phyloP scores from a whole-genome alignment of 2,113 vertebrate genomes.

The Nothoprocta pentlandii region DNA sequence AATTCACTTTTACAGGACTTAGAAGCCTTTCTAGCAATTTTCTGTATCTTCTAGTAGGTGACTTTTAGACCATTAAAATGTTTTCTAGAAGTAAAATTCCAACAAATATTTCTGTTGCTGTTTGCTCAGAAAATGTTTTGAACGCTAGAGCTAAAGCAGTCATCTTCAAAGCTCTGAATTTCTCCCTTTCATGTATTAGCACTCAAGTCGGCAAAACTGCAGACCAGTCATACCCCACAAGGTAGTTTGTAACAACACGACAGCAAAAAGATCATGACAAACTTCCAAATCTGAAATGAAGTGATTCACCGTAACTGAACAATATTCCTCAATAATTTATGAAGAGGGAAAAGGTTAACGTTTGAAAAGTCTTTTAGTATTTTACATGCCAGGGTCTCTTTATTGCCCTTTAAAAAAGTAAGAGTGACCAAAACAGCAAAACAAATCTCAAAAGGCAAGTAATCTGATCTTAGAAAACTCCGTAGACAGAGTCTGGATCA shows the following conservation, averaged over 20 bases:
- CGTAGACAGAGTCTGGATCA: conserved; percentile 32
- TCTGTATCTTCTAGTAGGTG: not conserved
- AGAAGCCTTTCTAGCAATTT: not conserved
- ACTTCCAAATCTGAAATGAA: conserved; percentile 56
- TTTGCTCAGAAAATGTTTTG: not conserved
- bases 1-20: not conserved
- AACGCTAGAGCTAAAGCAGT: not conserved
- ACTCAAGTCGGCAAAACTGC: conserved; percentile 57
- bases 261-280: conserved; percentile 43
- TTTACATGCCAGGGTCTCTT: not conserved
- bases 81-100: conserved; percentile 39
- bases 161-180: not conserved
- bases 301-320: conserved; percentile 50
- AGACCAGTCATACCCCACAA: conserved; percentile 30
- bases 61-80: not conserved
- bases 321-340: conserved; percentile 48
- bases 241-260: conserved; percentile 52
- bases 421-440: conserved; percentile 35
- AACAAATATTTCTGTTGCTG: not conserved
- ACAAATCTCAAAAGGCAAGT: conserved; percentile 45
- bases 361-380: conserved; percentile 33
- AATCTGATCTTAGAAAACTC: conserved; percentile 19
- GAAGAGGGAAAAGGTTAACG: conserved; percentile 30
- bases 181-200: conserved; percentile 48
- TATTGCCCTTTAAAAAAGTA: conserved; percentile 35